phyloP scores from a whole-genome alignment of 2,113 vertebrate species.

The Athene noctua region DNA sequence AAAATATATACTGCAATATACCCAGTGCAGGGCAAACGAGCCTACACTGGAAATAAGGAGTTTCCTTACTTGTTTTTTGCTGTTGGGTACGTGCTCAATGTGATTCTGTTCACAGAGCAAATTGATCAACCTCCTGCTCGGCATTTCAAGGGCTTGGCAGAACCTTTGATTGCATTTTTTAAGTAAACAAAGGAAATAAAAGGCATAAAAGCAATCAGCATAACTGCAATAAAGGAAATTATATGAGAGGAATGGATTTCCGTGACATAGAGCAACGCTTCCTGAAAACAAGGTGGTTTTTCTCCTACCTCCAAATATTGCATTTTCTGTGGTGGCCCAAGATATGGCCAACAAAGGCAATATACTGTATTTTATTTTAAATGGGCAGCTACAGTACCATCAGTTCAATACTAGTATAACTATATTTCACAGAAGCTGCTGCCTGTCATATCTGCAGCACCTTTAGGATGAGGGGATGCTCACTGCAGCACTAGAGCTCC shows the following conservation, averaged over 20 bases:
- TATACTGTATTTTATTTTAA: fast-evolving
- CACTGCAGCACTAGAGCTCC: not conserved
- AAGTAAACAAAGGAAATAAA: not conserved
- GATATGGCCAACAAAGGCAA: not conserved
- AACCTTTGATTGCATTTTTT: not conserved
- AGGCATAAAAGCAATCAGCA: not conserved
- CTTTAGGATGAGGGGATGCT: not conserved
- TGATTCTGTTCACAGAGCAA: not conserved
- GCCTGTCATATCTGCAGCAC: fast-evolving
- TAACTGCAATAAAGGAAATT: not conserved
- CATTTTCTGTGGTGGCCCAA: not conserved
- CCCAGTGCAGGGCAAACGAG: not conserved
- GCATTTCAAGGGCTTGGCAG: not conserved
- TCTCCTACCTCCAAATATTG: not conserved
- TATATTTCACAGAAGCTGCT: not conserved
- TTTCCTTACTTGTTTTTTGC: not conserved
- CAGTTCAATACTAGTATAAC: not conserved
- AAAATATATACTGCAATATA: not conserved
- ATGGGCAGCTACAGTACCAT: not conserved
- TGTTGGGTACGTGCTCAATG: not conserved
- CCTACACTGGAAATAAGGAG: not conserved
- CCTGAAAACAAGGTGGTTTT: not conserved
- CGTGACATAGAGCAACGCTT: not conserved
- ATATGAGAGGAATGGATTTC: not conserved
- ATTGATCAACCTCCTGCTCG: not conserved